A percentile compares a stretch with the other conserved stretches of the same genome.
These are phyloP conservation scores for Bradynema listronoti DNA, from an alignment of 1,140 invertebrate genomes.

Conservation along the genomic window DNA sequence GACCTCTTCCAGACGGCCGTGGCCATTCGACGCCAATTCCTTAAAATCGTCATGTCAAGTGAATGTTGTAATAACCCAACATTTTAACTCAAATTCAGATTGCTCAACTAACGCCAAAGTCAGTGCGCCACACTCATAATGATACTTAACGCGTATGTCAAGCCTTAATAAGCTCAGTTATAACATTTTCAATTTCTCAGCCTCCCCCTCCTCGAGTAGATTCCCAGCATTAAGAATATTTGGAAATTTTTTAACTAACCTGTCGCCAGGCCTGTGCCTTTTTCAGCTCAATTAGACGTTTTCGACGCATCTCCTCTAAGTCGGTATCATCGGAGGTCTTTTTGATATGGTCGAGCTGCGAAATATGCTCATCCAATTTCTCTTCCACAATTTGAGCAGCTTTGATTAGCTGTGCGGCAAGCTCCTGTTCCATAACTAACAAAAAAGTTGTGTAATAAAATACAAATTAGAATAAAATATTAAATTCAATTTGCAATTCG, in stretches of 20 bases:
- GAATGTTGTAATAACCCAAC: not conserved
- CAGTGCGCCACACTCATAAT: too few relatives aligned
- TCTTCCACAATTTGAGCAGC: slow-evolving; percentile 19
- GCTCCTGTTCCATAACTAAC: slow-evolving; percentile 10
- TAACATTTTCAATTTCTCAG: too few relatives aligned
- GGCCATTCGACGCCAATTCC: slow-evolving; percentile 12
- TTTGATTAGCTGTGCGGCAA: slow-evolving; percentile 11
- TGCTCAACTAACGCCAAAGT: too few relatives aligned
- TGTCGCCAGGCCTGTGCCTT: slow-evolving; percentile 11
- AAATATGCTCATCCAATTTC: slow-evolving; percentile 15
- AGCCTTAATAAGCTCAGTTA: too few relatives aligned
- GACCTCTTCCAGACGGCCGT: slow-evolving; percentile 5
- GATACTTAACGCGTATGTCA: too few relatives aligned
- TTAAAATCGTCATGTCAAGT: not conserved
- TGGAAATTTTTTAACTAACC: too few relatives aligned
- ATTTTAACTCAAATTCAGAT: not conserved
- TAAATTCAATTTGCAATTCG: too few relatives aligned
- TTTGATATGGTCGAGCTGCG: slow-evolving; percentile 4
- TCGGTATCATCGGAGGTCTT: slow-evolving; percentile 16
- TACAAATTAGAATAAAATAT: too few relatives aligned
- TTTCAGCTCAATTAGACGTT: slow-evolving; percentile 12
- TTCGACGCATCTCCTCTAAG: slow-evolving; percentile 12
- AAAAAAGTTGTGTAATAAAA: too few relatives aligned
- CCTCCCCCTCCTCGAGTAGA: too few relatives aligned
- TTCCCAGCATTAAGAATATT: too few relatives aligned